Percentiles rank a stretch among this genome's conserved stretches.
Conservation (phyloP, 2,888 invertebrate genomes). For the Drepana falcataria region DNA sequence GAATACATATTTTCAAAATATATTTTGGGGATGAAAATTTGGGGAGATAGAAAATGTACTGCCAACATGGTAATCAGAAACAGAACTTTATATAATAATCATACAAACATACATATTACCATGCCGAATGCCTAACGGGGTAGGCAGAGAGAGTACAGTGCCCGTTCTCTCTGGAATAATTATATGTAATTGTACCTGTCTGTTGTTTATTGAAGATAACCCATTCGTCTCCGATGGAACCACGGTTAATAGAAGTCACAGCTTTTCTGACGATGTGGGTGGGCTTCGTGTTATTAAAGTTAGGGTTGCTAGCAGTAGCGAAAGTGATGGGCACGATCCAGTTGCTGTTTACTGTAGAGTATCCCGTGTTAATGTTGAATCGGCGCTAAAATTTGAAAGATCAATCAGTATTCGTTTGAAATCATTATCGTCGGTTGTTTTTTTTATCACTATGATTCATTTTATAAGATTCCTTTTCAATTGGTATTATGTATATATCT, state of each 20-base stretch:
- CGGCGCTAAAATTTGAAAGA: conserved; percentile 52
- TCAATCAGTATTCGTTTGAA: too few species aligned
- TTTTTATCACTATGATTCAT: too few species aligned
- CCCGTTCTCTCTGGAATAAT: neutral
- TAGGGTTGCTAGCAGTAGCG: conserved; percentile 52
- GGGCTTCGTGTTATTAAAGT: conserved; percentile 64
- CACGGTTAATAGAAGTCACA: conserved; percentile 45
- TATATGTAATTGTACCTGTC: conserved; percentile 57
- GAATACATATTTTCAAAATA: too few species aligned
- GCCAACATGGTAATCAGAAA: too few species aligned
- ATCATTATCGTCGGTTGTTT: neutral
- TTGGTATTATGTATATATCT: too few species aligned
- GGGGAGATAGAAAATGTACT: too few species aligned
- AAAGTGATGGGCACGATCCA: conserved; percentile 69
- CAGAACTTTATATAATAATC: too few species aligned
- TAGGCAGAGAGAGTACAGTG: too few species aligned
- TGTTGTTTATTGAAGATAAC: conserved; percentile 80
- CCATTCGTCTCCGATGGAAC: conserved; percentile 68
- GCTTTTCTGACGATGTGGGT: conserved; percentile 47
- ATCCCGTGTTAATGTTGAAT: conserved; percentile 66
- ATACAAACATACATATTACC: too few species aligned
- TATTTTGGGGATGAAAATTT: too few species aligned
- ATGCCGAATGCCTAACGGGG: too few species aligned
- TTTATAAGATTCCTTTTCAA: too few species aligned
- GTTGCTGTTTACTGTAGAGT: conserved; percentile 34